Evolutionary conservation across 2,888 invertebrate genomes (phyloP).

Genomic region (Papilio demoleus): DNA sequence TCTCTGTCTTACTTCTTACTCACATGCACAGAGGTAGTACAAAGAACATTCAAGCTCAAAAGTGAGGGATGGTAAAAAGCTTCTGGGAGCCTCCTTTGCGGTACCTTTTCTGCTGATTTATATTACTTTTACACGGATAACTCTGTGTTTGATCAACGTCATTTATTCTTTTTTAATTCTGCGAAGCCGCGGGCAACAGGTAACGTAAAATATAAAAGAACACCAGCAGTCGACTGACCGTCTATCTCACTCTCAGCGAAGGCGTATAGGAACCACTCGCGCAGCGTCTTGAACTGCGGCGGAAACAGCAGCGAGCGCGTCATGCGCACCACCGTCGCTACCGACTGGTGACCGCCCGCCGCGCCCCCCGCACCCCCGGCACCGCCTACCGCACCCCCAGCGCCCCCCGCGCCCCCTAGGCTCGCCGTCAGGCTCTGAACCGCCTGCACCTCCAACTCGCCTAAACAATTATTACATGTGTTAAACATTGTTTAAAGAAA

Average conservation of each 20-base stretch:
- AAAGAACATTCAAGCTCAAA: too few species aligned
- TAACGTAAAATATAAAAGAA: background rate
- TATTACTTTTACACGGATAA: too few species aligned
- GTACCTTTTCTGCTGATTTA: too few species aligned
- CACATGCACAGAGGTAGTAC: too few species aligned
- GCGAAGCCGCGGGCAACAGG: background rate
- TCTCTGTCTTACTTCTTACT: too few species aligned
- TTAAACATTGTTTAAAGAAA: background rate
- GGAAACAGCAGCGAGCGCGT: conserved; percentile 96
- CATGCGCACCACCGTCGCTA: conserved; percentile 97
- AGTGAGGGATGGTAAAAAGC: too few species aligned
- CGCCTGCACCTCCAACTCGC: conserved; percentile 88
- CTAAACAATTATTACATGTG: conserved; percentile 54
- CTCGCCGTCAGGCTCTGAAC: conserved; percentile 96
- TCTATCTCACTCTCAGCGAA: conserved; percentile 97
- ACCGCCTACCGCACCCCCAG: conserved; percentile 70
- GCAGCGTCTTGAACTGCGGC: conserved; percentile 96
- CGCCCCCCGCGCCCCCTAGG: conserved; percentile 85
- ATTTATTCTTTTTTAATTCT: background rate
- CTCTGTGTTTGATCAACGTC: too few species aligned
- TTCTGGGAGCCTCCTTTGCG: too few species aligned
- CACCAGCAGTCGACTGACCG: conserved; percentile 84
- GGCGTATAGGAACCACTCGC: conserved; percentile 98
- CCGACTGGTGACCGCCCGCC: conserved; percentile 90
- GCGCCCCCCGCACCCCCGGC: conserved; percentile 81